These are phyloP conservation scores for Drosophila mimetica DNA, from an alignment of 2,888 invertebrate genomes.

Conservation along the genomic window DNA sequence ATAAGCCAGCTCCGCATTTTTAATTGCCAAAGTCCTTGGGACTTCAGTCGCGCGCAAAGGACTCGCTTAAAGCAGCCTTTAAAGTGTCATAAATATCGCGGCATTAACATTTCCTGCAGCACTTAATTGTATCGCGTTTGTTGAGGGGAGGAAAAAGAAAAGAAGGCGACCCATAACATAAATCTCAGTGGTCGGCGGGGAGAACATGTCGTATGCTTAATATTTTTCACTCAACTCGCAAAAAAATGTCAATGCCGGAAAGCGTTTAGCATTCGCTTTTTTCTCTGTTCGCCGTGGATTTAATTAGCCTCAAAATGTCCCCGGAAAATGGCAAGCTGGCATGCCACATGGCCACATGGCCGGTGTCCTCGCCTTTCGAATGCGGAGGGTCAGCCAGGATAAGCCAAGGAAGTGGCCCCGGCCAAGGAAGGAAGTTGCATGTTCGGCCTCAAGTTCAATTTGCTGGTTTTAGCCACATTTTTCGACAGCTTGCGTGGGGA, in stretches of 20 bases:
- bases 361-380: slow-evolving; percentile 35
- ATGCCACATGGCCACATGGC: slow-evolving; percentile 57
- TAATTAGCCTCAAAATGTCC: slow-evolving; percentile 72
- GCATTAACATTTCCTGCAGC: slow-evolving; percentile 58
- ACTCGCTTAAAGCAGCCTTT: slow-evolving; percentile 45
- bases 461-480: slow-evolving; percentile 47
- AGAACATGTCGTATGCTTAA: slow-evolving; percentile 69
- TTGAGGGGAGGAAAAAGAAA: background rate
- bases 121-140: slow-evolving; percentile 57
- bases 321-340: slow-evolving; percentile 62
- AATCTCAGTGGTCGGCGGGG: slow-evolving; percentile 33
- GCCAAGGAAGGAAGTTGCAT: slow-evolving; percentile 73
- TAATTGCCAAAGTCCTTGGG: slow-evolving; percentile 63
- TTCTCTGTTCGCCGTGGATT: slow-evolving; percentile 57
- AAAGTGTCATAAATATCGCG: slow-evolving; percentile 70
- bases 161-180: slow-evolving; percentile 35
- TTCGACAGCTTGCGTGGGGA: slow-evolving; percentile 7
- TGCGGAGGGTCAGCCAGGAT: slow-evolving; percentile 46
- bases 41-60: slow-evolving; percentile 1
- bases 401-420: slow-evolving; percentile 53
- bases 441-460: slow-evolving; percentile 74
- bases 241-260: slow-evolving; percentile 77
- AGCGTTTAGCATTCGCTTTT: slow-evolving; percentile 69
- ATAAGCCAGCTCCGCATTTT: slow-evolving; percentile 73
- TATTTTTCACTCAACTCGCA: slow-evolving; percentile 42